Evolutionary conservation across 2,797 vertebrate genomes (phyloP).

Genomic region (Champsocephalus gunnari): DNA sequence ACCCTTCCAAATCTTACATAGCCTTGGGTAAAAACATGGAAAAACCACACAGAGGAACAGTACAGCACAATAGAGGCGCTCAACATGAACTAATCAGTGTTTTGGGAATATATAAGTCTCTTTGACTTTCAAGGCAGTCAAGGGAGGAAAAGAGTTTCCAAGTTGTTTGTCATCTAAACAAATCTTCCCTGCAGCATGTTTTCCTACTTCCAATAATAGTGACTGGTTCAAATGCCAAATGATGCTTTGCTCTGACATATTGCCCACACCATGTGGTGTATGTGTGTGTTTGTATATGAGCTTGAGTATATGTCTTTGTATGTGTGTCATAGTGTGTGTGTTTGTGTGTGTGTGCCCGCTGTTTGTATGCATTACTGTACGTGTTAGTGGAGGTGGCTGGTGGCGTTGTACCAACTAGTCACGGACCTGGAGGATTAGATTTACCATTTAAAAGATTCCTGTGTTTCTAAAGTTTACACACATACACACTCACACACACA

Average conservation of each 20-base stretch:
- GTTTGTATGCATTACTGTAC: constrained; percentile 78
- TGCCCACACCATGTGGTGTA: constrained; percentile 85
- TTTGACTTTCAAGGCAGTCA: constrained; percentile 79
- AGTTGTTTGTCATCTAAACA: constrained; percentile 80
- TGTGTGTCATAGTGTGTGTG: constrained; percentile 50
- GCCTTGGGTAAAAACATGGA: constrained; percentile 77
- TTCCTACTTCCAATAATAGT: constrained; percentile 83
- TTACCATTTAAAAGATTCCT: constrained; percentile 88
- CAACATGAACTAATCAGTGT: constrained; percentile 83
- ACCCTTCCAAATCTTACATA: constrained; percentile 72
- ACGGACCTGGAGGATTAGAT: constrained; percentile 84
- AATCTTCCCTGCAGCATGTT: constrained; percentile 80
- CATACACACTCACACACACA: constrained; percentile 74
- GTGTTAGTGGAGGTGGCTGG: constrained; percentile 81
- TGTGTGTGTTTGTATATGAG: constrained; percentile 61
- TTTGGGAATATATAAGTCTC: constrained; percentile 79
- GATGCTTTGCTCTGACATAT: constrained; percentile 86
- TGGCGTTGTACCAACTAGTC: constrained; percentile 84
- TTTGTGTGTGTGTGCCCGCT: constrained; percentile 50
- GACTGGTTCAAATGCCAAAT: constrained; percentile 87
- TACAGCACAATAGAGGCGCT: constrained; percentile 74
- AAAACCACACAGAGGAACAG: constrained; percentile 72
- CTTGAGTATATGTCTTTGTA: constrained; percentile 49
- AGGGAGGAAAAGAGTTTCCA: constrained; percentile 76
- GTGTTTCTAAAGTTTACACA: constrained; percentile 87